phyloP scores from a whole-genome alignment of 2,797 vertebrate species.

The Sebastolobus alascanus region DNA sequence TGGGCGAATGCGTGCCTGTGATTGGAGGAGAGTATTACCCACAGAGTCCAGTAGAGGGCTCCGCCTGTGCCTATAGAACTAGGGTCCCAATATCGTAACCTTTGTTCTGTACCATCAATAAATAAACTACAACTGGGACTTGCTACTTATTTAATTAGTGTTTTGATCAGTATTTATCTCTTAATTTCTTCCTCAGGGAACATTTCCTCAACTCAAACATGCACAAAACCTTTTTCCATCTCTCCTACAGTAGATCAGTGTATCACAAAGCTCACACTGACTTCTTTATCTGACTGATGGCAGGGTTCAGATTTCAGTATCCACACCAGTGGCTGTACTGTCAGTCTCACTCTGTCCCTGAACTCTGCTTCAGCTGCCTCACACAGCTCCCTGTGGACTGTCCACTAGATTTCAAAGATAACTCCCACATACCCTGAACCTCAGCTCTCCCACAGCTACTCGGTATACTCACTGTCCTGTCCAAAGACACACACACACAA shows the following conservation, averaged over 20 bases:
- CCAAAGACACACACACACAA: background rate
- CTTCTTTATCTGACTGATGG: slow-evolving; percentile 30
- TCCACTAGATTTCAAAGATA: slow-evolving; percentile 45
- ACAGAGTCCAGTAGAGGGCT: no score
- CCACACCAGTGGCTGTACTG: slow-evolving; percentile 15
- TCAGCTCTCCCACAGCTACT: slow-evolving; percentile 34
- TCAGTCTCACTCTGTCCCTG: slow-evolving; percentile 45
- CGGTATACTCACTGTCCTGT: slow-evolving; percentile 11
- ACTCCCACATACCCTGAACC: slow-evolving; percentile 46
- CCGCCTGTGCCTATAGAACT: no score
- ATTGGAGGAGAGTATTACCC: no score
- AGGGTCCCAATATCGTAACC: no score
- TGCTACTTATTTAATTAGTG: background rate
- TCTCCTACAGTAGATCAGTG: background rate
- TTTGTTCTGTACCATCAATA: background rate
- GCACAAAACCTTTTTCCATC: background rate
- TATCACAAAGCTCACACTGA: slow-evolving; percentile 3
- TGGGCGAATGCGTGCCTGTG: no score
- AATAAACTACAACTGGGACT: background rate
- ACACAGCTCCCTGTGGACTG: slow-evolving; percentile 39
- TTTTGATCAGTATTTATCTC: background rate
- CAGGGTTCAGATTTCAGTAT: slow-evolving; percentile 37
- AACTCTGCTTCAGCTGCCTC: slow-evolving; percentile 44
- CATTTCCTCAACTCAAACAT: background rate
- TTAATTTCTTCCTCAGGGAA: no score